Evolutionary conservation across 2,888 invertebrate species (phyloP).

Genomic region (Xylocampa areola): DNA sequence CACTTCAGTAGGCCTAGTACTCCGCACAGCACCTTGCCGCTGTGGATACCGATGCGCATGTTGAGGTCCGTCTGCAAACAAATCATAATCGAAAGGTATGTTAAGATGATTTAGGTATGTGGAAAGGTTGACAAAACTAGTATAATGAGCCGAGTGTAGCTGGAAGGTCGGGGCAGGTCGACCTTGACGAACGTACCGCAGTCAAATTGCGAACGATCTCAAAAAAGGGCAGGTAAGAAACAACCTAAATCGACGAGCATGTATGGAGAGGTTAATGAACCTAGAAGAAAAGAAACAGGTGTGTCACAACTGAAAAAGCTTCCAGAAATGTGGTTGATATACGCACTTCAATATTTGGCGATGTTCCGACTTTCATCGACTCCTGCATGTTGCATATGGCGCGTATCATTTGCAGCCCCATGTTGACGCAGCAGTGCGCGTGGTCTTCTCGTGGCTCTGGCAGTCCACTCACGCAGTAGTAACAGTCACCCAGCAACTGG

Average conservation of each 20-base stretch:
- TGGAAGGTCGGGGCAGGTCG: too few species aligned
- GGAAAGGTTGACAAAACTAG: too few species aligned
- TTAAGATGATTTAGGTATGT: too few species aligned
- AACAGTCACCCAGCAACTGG: constrained; percentile 97
- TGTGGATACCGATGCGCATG: constrained; percentile 99
- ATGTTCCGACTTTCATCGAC: constrained; percentile 17
- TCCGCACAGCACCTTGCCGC: constrained; percentile 98
- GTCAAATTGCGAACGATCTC: too few species aligned
- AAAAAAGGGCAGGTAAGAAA: too few species aligned
- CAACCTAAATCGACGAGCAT: too few species aligned
- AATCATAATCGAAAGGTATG: neutral
- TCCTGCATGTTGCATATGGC: constrained; percentile 94
- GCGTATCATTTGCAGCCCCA: constrained; percentile 98
- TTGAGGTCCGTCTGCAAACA: constrained; percentile 87
- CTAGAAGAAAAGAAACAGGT: too few species aligned
- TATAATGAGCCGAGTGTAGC: too few species aligned
- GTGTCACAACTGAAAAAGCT: too few species aligned
- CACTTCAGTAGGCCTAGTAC: constrained; percentile 97
- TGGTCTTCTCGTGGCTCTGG: constrained; percentile 94
- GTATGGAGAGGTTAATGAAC: too few species aligned
- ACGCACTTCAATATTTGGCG: constrained; percentile 30
- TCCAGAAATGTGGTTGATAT: constrained; percentile 42
- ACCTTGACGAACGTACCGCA: too few species aligned
- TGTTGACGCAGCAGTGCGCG: constrained; percentile 97
- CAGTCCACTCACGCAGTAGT: constrained; percentile 96